Evolutionary conservation across 2,888 invertebrate species (phyloP), one percentile per base, ranked within the genome.

Genomic region (Laothoe populi): DNA sequence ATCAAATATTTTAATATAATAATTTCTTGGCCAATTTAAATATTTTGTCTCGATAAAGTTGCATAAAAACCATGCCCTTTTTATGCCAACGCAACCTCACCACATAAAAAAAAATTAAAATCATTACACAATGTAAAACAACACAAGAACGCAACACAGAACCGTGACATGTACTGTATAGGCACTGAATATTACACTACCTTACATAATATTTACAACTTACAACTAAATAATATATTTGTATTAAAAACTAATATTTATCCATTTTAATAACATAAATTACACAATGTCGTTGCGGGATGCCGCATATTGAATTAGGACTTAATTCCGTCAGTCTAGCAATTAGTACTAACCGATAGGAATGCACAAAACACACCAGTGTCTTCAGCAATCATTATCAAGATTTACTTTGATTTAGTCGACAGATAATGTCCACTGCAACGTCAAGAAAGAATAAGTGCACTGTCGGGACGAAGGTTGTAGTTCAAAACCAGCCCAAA

Each of bases 101-200:
- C 19, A 11, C 53, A 53, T 53, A 53, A 10, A 53, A 10, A 53
- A 26, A 35, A 31, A 31, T 46, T 23, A 46, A 46, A 46, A 53
- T 19, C 31, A 53, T 44, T 44, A 44, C 44, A 19, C 16, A 13
- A 13, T 38, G 31, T 19, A 53, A 31, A 35, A 53, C 26, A 49
- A 49, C 49, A 49, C 49, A 49, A 53, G 35, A 53, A 31, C 8
- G 53, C 53, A 53, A 31, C 31, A 19, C 53, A 35, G 53, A 48
- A 23, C 31, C 53, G 11, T 19, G 35, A 53, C 44, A 19, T 35
- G 53, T 35, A 53, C 49, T 53, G 53, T 53, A 53, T 53, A 53
- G 53, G 53, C 53, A 53, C 53, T 53, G 53, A 53, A 53, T 35
- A 53, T 53, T 35, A 53, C 31, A 11, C 53, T 53, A 53, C 31